These are phyloP conservation scores for Cebidichthys violaceus DNA, from an alignment of 2,113 vertebrate species.

Conservation along the genomic window DNA sequence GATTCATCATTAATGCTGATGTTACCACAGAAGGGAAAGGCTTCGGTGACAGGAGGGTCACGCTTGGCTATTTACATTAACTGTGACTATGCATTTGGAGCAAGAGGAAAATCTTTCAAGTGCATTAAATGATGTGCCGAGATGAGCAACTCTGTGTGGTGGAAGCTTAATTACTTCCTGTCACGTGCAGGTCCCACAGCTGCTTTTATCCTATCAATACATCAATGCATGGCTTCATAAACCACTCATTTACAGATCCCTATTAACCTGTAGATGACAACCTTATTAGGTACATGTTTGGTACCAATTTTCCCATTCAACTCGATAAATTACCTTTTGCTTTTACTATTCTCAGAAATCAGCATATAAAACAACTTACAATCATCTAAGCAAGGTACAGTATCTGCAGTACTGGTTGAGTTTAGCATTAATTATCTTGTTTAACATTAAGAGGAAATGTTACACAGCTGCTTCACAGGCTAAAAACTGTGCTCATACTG, in stretches of 20 bases:
- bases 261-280: constrained; percentile 31
- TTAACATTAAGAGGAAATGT: background rate
- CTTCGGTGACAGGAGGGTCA: constrained; percentile 38
- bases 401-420: background rate
- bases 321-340: constrained; percentile 30
- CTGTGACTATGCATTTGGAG: constrained; percentile 34
- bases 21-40: constrained; percentile 38
- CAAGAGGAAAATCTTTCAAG: constrained; percentile 41
- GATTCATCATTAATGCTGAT: constrained; percentile 71
- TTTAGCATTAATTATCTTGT: background rate
- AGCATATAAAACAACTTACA: constrained; percentile 6
- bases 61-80: constrained; percentile 60
- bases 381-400: background rate
- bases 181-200: constrained; percentile 47
- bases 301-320: constrained; percentile 3
- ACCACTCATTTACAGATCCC: constrained; percentile 35
- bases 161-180: constrained; percentile 73
- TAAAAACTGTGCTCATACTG: background rate
- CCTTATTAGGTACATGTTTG: constrained; percentile 26
- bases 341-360: constrained; percentile 14
- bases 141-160: constrained; percentile 50
- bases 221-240: constrained; percentile 40
- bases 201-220: constrained; percentile 35
- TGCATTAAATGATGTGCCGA: constrained; percentile 54
- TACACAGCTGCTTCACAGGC: background rate